phyloP scores from a whole-genome alignment of 2,113 vertebrate species.

The Alosa alosa region DNA sequence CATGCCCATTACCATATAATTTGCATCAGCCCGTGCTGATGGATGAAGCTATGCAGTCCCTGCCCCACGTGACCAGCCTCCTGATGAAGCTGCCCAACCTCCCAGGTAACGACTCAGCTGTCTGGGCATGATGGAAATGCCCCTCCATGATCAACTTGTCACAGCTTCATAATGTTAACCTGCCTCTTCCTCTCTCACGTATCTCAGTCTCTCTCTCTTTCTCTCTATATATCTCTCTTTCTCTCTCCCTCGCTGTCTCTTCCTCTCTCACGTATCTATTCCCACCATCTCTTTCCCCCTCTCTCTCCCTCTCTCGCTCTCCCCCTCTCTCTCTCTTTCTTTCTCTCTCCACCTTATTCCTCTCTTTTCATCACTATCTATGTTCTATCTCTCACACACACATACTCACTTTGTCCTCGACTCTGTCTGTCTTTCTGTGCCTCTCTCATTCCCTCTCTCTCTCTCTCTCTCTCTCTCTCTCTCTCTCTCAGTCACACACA shows the following conservation, averaged over 20 bases:
- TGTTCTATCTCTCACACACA: constrained; percentile 5
- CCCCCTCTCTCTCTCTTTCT: not conserved
- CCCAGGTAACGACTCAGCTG: not conserved
- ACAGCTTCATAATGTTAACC: not conserved
- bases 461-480: not conserved
- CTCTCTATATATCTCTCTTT: not conserved
- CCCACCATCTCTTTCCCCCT: not conserved
- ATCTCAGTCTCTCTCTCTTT: too few relatives aligned
- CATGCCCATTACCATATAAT: constrained; percentile 38
- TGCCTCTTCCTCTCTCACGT: not conserved
- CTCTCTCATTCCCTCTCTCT: too few relatives aligned
- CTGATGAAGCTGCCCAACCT: not conserved
- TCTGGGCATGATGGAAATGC: not conserved
- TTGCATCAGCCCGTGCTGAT: constrained; percentile 25
- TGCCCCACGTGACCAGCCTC: not conserved
- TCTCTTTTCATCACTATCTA: not conserved
- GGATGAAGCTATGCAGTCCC: not conserved
- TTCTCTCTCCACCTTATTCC: not conserved
- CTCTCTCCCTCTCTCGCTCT: not conserved
- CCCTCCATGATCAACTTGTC: not conserved
- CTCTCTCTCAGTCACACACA: too few relatives aligned
- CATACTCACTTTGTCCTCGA: too few relatives aligned
- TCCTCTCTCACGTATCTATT: not conserved
- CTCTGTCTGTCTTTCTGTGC: too few relatives aligned
- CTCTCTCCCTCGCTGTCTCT: not conserved